Evolutionary conservation across 2,113 vertebrate species (phyloP).

Genomic region (Sturnus vulgaris): DNA sequence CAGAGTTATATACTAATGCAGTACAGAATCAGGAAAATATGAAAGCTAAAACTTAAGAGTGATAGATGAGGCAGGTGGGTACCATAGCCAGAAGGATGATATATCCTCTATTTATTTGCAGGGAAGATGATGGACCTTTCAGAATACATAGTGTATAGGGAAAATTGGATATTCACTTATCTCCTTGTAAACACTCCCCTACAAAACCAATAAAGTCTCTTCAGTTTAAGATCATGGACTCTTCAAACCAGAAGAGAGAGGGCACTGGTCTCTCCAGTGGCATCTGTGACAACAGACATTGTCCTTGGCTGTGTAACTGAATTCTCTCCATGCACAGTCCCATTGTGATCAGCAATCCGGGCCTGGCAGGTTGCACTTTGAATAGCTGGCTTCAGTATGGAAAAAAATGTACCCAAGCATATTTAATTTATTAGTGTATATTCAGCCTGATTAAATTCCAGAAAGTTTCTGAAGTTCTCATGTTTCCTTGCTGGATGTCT

Average conservation of each 20-base stretch:
- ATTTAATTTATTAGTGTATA: background rate
- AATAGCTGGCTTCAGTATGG: background rate
- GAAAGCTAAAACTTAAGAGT: no score
- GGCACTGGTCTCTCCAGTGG: background rate
- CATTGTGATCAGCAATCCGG: background rate
- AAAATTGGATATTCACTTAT: background rate
- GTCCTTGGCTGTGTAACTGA: background rate
- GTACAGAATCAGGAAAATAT: no score
- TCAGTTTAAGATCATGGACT: background rate
- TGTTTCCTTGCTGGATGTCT: background rate
- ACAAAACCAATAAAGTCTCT: background rate
- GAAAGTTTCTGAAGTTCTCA: background rate
- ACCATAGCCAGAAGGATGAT: background rate
- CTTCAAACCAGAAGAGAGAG: background rate
- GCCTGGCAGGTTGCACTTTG: background rate
- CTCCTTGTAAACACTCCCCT: background rate
- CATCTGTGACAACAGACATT: background rate
- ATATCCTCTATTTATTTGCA: background rate
- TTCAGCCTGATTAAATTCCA: background rate
- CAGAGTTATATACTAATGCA: no score
- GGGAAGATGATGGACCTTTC: background rate
- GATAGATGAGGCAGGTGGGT: background rate
- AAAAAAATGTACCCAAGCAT: background rate
- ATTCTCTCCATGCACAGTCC: background rate
- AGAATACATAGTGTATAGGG: background rate